Conservation (phyloP, 2,888 invertebrate genomes). For the Parnassius apollo region DNA sequence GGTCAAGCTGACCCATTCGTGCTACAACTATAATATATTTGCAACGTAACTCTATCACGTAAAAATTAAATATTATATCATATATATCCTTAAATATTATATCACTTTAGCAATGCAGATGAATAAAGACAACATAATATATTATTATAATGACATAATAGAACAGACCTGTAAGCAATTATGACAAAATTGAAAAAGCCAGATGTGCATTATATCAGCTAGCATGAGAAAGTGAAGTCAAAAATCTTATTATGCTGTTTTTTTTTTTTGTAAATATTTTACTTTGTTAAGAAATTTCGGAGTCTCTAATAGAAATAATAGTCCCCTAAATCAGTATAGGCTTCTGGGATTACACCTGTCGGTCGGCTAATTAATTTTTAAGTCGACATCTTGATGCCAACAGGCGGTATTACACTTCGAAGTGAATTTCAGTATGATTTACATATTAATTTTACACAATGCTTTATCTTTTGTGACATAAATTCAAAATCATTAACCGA, state of each 20-base stretch:
- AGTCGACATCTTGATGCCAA: constrained; percentile 65
- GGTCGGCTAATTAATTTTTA: constrained; percentile 81
- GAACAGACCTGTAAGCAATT: constrained; percentile 55
- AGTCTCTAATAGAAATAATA: constrained; percentile 56
- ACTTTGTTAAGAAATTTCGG: too few species aligned
- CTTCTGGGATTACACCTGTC: constrained; percentile 76
- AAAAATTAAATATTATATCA: too few species aligned
- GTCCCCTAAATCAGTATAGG: constrained; percentile 60
- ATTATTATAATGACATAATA: constrained; percentile 58
- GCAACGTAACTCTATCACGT: too few species aligned
- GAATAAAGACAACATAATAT: constrained; percentile 62
- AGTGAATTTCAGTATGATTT: constrained; percentile 67
- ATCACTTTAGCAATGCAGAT: constrained; percentile 66
- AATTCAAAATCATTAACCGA: not conserved
- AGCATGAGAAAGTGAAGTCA: too few species aligned
- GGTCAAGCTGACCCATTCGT: too few species aligned
- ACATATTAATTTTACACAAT: constrained; percentile 40
- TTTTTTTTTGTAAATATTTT: too few species aligned
- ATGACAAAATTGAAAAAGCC: constrained; percentile 55
- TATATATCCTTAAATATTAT: constrained; percentile 52
- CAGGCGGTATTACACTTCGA: constrained; percentile 60
- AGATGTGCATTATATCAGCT: constrained; percentile 48
- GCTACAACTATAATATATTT: too few species aligned
- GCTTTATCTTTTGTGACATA: constrained; percentile 25
- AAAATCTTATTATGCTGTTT: too few species aligned